These are phyloP conservation scores for Anastrepha ludens DNA, from an alignment of 1,140 invertebrate genomes.

Conservation along the genomic window DNA sequence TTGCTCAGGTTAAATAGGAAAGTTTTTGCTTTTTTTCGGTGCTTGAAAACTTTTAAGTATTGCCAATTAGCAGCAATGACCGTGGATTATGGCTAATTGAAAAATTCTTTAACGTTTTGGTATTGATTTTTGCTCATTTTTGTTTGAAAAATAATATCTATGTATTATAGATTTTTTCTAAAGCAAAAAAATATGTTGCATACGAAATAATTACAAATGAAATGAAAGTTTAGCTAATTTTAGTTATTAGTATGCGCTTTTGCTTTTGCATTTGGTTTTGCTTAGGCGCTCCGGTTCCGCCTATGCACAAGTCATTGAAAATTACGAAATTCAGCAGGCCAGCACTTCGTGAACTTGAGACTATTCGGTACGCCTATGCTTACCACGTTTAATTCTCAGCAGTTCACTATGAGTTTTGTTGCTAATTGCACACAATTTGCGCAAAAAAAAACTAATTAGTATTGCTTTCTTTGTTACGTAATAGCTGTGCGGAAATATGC, in stretches of 20 bases:
- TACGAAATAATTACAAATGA: not conserved
- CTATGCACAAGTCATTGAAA: not conserved
- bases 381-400: not conserved
- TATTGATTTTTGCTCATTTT: not conserved
- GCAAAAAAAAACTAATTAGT: too few species aligned
- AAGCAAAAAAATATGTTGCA: not conserved
- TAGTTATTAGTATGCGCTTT: not conserved
- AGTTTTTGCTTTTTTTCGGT: not conserved
- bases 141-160: not conserved
- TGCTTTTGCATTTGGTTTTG: slow-evolving; percentile 11
- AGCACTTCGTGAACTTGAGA: not conserved
- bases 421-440: not conserved
- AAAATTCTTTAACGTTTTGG: slow-evolving; percentile 36
- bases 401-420: not conserved
- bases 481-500: too few species aligned
- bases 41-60: not conserved
- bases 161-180: not conserved
- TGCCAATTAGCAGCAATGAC: slow-evolving; percentile 38
- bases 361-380: not conserved
- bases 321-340: not conserved
- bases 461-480: too few species aligned
- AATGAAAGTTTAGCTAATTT: slow-evolving; percentile 21
- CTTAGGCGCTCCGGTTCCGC: not conserved
- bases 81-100: slow-evolving; percentile 38
- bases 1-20: slow-evolving; percentile 24